Base-by-base conservation (phyloP, 2,888 invertebrate species). In the Nymphalis c-album region DNA sequence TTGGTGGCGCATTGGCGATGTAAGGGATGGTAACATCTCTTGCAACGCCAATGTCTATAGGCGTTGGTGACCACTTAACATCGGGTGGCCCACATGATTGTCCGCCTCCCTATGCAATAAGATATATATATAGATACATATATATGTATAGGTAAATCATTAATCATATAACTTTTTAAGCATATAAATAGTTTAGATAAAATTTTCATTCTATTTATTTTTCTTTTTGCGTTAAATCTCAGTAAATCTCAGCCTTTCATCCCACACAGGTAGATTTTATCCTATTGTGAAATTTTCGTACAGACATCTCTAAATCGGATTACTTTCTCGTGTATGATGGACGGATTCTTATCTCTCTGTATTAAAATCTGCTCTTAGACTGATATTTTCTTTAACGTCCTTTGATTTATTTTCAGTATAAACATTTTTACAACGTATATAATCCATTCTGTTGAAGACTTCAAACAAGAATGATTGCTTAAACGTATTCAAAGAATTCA, bases 281-380 rank as follows among this genome's bases (percentile, higher is more conserved):
- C 55, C 31, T 55, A 31, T 55, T 51, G 22, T 13, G 22, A 51
- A 55, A 55, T n/a, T 31, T 20, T n/a, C 31, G 35, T 55, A 35
- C n/a, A 55, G 5, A 53, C 55, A 55, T 55, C 35, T 55, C 26
- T 16, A 31, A 55, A 35, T 31, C 55, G 31, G 31, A 55, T 53
- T 31, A 8, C 55, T 31, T 31, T n/a, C n/a, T 8, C 7, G n/a
- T 31, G 10, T 31, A 31, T 35, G 31, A 55, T 55, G 31, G 31
- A 55, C 31, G 55, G 55, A 55, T 55, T 55, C 48, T 55, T 55
- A n/a, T 55, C 26, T 55, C 31, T 17, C 20, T 55, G 31, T n/a
- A 55, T 35, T n/a, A 31, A 17, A 51, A 51, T 51, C 55, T 17
- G 35, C 31, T 31, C 7, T 55, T 31, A 17, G 1, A 55, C 31